Evolutionary conservation across 2,113 vertebrate genomes (phyloP).

Genomic region (Microcebus ravelobensis): DNA sequence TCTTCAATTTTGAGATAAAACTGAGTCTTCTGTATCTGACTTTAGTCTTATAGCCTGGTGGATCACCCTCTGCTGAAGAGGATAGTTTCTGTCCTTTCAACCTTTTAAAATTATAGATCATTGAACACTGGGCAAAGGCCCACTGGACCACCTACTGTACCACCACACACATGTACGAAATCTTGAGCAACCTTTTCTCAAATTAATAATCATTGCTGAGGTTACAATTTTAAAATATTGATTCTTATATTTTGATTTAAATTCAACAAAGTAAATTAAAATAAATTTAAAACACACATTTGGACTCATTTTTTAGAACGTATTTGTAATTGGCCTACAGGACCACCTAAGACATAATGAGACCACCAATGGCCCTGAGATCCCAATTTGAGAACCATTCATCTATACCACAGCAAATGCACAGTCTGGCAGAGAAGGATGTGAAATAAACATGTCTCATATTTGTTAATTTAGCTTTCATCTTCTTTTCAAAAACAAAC

Average conservation of each 20-base stretch:
- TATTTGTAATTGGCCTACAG: neutral
- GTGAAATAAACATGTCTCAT: conserved; percentile 37
- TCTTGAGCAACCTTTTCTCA: conserved; percentile 33
- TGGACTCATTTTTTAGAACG: neutral
- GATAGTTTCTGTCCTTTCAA: neutral
- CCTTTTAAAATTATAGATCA: neutral
- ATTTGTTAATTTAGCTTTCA: conserved; percentile 49
- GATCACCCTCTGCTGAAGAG: neutral
- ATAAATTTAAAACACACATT: conserved; percentile 45
- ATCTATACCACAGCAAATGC: neutral
- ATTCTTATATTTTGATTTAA: conserved; percentile 54
- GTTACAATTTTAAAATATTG: conserved; percentile 56
- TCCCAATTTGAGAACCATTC: neutral
- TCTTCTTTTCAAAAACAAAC: conserved; percentile 36
- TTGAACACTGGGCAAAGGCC: neutral
- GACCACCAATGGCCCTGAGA: neutral
- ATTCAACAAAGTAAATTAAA: conserved; percentile 57
- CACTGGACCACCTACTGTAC: conserved; percentile 36
- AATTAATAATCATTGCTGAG: conserved; percentile 54
- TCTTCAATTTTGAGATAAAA: neutral
- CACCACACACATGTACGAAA: neutral
- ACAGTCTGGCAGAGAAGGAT: neutral
- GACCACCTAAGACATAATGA: conserved; percentile 16
- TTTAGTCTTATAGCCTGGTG: neutral
- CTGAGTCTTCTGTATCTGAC: neutral